These are phyloP conservation scores for Brachynemurus nebulosus DNA, from an alignment of 2,888 invertebrate species.

Conservation along the genomic window DNA sequence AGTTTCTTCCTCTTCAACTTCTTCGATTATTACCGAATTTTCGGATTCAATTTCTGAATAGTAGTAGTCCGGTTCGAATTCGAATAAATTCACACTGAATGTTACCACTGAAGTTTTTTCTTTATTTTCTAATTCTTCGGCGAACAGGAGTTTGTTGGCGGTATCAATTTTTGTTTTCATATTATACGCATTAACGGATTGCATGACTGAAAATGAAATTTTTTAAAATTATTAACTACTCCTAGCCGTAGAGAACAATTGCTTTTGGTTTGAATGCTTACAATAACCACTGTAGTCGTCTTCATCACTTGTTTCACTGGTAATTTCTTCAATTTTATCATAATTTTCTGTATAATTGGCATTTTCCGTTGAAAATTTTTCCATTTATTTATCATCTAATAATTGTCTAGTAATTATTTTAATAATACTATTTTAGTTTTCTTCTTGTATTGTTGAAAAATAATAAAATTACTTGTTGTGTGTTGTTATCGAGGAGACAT, in stretches of 20 bases:
- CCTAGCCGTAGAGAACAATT: too few species aligned
- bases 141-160: constrained; percentile 2
- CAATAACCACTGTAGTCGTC: not conserved
- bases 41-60: not conserved
- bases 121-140: not conserved
- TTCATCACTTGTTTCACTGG: not conserved
- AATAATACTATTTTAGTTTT: too few species aligned
- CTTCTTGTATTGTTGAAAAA: too few species aligned
- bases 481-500: too few species aligned
- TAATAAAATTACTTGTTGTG: too few species aligned
- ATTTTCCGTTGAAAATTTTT: too few species aligned
- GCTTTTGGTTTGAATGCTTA: not conserved
- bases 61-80: constrained; percentile 3
- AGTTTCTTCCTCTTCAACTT: not conserved
- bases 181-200: constrained; percentile 1
- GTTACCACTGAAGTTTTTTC: not conserved
- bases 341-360: too few species aligned
- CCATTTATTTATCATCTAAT: too few species aligned
- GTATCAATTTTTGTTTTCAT: constrained; percentile 3
- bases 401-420: too few species aligned
- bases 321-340: not conserved
- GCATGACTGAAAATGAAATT: constrained; percentile 2
- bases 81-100: constrained; percentile 3
- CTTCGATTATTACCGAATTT: not conserved
- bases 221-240: too few species aligned